These are phyloP conservation scores for Cyclina sinensis DNA, from an alignment of 1,140 invertebrate genomes.

Conservation along the genomic window DNA sequence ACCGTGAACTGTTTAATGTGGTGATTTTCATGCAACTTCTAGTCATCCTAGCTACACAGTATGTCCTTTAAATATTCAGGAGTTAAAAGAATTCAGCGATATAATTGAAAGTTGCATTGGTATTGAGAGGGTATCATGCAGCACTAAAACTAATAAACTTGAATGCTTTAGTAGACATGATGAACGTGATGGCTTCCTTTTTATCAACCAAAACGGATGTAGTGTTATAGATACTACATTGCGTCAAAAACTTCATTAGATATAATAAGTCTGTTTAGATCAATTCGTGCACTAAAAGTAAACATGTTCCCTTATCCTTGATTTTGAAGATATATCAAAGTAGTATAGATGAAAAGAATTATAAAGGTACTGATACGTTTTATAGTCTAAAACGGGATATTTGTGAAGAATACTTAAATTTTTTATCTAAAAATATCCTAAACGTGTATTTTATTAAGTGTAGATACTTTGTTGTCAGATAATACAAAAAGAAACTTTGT, in stretches of 20 bases:
- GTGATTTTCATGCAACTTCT: slow-evolving; percentile 35
- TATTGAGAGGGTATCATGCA: neutral
- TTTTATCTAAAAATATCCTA: slow-evolving; percentile 18
- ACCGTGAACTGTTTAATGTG: neutral
- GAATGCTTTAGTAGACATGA: neutral
- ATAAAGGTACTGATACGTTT: neutral
- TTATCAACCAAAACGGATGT: slow-evolving; percentile 15
- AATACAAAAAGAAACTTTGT: neutral
- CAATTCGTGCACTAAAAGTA: neutral
- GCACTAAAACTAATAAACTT: neutral
- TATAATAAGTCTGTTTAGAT: neutral
- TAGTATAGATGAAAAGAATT: neutral
- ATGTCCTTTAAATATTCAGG: neutral
- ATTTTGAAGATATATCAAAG: neutral
- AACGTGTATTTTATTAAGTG: neutral
- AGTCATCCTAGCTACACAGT: neutral
- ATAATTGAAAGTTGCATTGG: slow-evolving; percentile 27
- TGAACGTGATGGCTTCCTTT: neutral
- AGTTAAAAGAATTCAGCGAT: neutral
- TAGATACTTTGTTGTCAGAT: neutral
- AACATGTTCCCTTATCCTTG: neutral
- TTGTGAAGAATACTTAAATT: neutral
- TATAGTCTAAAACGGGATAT: neutral
- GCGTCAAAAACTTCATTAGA: neutral
- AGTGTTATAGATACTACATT: slow-evolving; percentile 24